Evolutionary conservation across 2,113 vertebrate species (phyloP).

Genomic region (Jaculus jaculus): DNA sequence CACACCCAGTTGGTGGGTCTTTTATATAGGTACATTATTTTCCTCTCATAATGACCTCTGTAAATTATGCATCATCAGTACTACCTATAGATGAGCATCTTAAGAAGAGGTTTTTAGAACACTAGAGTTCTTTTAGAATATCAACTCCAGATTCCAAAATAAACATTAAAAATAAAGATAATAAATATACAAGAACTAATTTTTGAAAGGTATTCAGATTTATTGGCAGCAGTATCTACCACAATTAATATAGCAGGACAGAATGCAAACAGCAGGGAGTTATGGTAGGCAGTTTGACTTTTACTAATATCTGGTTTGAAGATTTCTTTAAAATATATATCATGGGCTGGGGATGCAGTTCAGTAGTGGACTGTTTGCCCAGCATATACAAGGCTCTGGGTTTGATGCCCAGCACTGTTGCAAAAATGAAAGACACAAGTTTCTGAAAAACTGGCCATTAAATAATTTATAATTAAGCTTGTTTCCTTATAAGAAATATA

Average conservation of each 20-base stretch:
- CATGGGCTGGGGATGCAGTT: background rate
- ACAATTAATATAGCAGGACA: background rate
- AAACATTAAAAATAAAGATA: constrained; percentile 44
- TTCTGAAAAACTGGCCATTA: background rate
- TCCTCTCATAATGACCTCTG: background rate
- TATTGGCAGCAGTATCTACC: background rate
- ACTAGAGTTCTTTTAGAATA: background rate
- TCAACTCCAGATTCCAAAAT: background rate
- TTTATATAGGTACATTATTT: background rate
- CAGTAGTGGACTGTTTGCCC: background rate
- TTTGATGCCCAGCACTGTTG: background rate
- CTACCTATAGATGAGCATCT: background rate
- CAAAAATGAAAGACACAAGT: background rate
- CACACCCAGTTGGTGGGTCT: too few relatives aligned
- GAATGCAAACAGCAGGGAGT: background rate
- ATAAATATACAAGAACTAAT: background rate
- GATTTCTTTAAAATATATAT: constrained; percentile 30
- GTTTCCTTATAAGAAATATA: constrained; percentile 2
- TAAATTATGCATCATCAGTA: background rate
- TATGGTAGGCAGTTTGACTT: background rate
- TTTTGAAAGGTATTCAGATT: constrained; percentile 13
- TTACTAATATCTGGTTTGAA: background rate
- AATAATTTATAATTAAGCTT: background rate
- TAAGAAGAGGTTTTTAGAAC: background rate
- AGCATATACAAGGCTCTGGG: background rate